phyloP scores from a whole-genome alignment of 2,113 vertebrate genomes.

The Phoenicopterus ruber region DNA sequence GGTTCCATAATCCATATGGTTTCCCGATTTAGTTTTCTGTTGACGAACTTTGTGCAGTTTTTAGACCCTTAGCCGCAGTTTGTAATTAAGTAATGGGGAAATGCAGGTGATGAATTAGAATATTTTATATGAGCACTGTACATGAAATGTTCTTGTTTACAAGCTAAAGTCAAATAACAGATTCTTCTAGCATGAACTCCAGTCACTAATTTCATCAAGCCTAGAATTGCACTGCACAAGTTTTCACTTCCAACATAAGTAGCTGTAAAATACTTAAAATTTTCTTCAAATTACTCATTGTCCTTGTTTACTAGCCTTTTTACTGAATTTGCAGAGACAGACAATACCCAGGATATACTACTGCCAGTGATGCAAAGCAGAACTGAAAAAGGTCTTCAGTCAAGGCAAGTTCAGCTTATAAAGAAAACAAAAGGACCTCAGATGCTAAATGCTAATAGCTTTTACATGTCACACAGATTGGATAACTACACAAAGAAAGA shows the following conservation, averaged over 20 bases:
- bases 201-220: neutral
- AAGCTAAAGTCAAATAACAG: neutral
- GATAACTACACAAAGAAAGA: neutral
- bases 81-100: neutral
- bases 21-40: neutral
- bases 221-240: neutral
- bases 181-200: neutral
- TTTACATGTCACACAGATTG: neutral
- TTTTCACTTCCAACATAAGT: neutral
- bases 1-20: neutral
- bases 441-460: neutral
- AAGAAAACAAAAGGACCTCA: neutral
- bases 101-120: neutral
- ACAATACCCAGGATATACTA: neutral
- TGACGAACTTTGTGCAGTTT: neutral
- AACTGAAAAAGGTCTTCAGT: neutral
- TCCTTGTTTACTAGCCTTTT: neutral
- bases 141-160: neutral
- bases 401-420: neutral
- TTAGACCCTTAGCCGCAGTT: neutral
- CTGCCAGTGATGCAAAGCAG: neutral
- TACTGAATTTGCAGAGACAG: neutral
- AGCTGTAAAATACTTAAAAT: neutral
- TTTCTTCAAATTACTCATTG: neutral
- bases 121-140: neutral